phyloP scores from a whole-genome alignment of 1,140 invertebrate species.

The Hylaeus anthracinus region DNA sequence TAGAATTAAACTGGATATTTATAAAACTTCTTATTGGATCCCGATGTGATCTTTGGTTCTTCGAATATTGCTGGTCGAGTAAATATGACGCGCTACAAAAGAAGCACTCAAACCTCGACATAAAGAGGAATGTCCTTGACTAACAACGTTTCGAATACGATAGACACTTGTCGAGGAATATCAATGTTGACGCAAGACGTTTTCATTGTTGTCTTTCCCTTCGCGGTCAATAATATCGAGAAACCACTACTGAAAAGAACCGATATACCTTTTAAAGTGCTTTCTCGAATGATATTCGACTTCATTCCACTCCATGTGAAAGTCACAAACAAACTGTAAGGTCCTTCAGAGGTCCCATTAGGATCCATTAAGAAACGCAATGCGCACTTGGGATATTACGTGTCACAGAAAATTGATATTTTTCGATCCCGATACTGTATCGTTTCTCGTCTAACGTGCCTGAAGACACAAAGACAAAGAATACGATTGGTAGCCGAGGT shows the following conservation, averaged over 20 bases:
- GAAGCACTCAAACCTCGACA: neutral
- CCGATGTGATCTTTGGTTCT: neutral
- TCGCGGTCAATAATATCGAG: slow-evolving; percentile 25
- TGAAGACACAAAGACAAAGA: no score
- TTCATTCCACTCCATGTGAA: neutral
- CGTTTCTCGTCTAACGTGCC: no score
- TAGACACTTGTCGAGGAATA: slow-evolving; percentile 9
- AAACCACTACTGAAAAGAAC: neutral
- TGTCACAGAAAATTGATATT: neutral
- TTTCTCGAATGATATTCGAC: neutral
- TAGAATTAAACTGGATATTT: neutral
- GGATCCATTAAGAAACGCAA: slow-evolving; percentile 17
- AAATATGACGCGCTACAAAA: neutral
- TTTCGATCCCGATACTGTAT: neutral
- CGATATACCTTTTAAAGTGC: slow-evolving; percentile 2
- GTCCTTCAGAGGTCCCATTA: slow-evolving; percentile 22
- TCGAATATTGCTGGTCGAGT: neutral
- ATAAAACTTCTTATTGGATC: neutral
- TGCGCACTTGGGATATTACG: slow-evolving; percentile 3
- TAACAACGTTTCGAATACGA: no score
- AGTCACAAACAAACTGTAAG: neutral
- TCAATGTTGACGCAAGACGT: slow-evolving; percentile 14
- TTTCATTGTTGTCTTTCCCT: slow-evolving; percentile 17
- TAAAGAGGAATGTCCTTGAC: neutral
- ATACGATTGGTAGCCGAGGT: no score